Base-by-base conservation (phyloP, 2,888 invertebrate genomes). In the Trisateles emortualis region DNA sequence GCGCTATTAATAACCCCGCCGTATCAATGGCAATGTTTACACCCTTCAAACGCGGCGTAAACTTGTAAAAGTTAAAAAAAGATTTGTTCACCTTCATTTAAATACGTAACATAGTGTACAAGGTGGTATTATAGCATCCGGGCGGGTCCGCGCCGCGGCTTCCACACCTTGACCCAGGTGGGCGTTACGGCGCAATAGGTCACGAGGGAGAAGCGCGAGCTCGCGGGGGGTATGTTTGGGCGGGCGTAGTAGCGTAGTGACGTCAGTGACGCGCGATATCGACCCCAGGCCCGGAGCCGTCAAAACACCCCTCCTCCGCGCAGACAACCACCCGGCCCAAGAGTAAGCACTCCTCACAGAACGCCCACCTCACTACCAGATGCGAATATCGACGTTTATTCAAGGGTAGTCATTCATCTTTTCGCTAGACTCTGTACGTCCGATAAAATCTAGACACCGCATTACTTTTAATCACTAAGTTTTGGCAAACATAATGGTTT, bases 241-340 rank as follows among this genome's bases (percentile, higher is more conserved):
- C 87, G 88, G 88, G 88, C 84, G 89, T 91, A 92, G 91, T 91
- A 91, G 87, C 88, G 91, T 92, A 90, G 85, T 92, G 92, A 91
- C 92, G 92, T 92, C 91, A 91, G 77, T 58, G 85, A 77, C 87
- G 82, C 80, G 82, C 84, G 77, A 74, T 90, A 89, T 90, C 90
- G 90, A 90, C 86, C 88, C 81, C 70, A 67, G 66, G 70, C 76
- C 24, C 42, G 58, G n/a, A 47, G 85, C 90, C 90, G 90, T 90
- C 90, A 92, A 77, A 91, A 90, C 88, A 90, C 84, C 79, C 87
- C 84, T 72, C 82, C 84, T 70, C 81, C 72, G 76, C 70, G 60
- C 68, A 72, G 68, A 58, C 63, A 63, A 49, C 53, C 56, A 45
- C 63, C 61, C 57, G 40, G 17, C 13, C 48, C 24, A 30, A 49